Evolutionary conservation across 2,113 vertebrate species (phyloP).

Genomic region (Aviceda subcristata): DNA sequence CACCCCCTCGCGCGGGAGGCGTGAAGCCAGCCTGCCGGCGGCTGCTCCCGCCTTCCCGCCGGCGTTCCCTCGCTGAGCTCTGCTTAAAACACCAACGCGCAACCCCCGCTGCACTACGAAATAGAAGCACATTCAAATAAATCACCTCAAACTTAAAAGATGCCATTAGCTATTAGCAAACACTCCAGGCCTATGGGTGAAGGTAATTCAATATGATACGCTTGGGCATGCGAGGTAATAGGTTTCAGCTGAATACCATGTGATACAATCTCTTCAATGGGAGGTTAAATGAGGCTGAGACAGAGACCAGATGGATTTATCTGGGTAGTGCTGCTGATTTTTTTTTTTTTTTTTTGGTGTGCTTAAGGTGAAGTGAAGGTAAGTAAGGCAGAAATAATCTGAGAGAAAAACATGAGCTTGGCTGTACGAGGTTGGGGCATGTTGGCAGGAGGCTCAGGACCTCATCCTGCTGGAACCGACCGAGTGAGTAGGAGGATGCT

Average conservation of each 20-base stretch:
- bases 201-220: constrained; percentile 65
- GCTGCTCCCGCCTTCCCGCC: too few relatives aligned
- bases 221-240: constrained; percentile 66
- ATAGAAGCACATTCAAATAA: not conserved
- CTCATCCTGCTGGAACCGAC: not conserved
- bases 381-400: not conserved
- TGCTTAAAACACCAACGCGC: not conserved
- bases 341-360: not conserved
- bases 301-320: constrained; percentile 68
- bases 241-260: constrained; percentile 53
- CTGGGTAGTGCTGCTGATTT: not conserved
- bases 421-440: not conserved
- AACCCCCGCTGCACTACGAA: not conserved
- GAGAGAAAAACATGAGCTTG: not conserved
- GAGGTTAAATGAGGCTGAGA: constrained; percentile 62
- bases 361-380: constrained; percentile 35
- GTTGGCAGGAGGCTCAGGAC: not conserved
- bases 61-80: not conserved
- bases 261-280: constrained; percentile 46
- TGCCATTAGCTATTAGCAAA: constrained; percentile 44
- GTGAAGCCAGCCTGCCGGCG: rapidly evolving
- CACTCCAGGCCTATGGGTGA: not conserved
- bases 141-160: constrained; percentile 34
- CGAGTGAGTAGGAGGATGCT: not conserved
- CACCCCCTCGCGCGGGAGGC: rapidly evolving